phyloP scores from a whole-genome alignment of 2,113 vertebrate genomes.

The Argyrosomus japonicus region DNA sequence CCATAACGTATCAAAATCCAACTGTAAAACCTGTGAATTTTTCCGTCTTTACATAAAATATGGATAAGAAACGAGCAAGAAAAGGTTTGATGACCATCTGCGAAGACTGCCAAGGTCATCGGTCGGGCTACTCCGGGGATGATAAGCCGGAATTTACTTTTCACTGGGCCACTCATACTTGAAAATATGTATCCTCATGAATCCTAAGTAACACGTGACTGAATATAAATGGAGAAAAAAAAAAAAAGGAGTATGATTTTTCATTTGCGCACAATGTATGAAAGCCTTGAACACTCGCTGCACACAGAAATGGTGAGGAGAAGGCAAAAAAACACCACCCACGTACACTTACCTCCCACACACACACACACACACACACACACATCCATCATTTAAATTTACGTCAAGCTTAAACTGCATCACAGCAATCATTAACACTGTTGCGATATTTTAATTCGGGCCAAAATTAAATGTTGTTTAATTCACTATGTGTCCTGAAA shows the following conservation, averaged over 20 bases:
- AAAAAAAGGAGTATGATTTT: conserved; percentile 7
- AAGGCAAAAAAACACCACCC: conserved; percentile 71
- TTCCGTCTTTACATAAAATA: neutral
- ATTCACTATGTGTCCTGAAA: conserved; percentile 8
- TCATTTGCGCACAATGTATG: conserved; percentile 9
- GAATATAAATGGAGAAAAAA: conserved; percentile 18
- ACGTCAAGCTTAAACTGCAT: conserved; percentile 50
- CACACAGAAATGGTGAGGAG: conserved; percentile 44
- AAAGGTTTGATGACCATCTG: conserved; percentile 4
- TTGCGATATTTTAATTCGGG: conserved; percentile 35
- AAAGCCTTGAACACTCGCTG: conserved; percentile 54
- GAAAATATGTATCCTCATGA: conserved; percentile 13
- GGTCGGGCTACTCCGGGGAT: neutral
- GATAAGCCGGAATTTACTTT: conserved; percentile 3
- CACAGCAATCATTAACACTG: conserved; percentile 34
- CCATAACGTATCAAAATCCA: neutral
- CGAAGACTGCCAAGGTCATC: neutral
- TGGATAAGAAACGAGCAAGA: too few species aligned
- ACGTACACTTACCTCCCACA: conserved; percentile 65
- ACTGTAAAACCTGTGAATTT: neutral
- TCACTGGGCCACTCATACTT: neutral
- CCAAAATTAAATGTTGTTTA: conserved; percentile 29
- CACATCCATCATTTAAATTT: conserved; percentile 66
- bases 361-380: conserved; percentile 49
- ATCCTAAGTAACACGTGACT: conserved; percentile 27